Evolutionary conservation across 1,140 invertebrate species (phyloP).

Genomic region (Adelges cooleyi): DNA sequence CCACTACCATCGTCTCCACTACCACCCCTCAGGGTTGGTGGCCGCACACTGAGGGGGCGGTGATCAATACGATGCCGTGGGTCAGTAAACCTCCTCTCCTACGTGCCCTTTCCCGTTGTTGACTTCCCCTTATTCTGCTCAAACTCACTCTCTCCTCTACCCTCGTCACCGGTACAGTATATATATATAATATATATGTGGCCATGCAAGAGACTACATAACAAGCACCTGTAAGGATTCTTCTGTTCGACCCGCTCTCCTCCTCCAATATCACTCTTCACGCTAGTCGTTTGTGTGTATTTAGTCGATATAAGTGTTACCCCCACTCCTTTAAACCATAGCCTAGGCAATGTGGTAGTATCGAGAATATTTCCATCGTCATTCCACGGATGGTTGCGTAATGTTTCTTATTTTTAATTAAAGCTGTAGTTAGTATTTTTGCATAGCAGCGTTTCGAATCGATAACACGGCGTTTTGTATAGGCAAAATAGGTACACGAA

Average conservation of each 20-base stretch:
- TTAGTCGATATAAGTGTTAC: not conserved
- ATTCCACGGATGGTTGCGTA: too few relatives aligned
- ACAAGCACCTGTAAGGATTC: constrained; percentile 27
- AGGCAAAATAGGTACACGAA: too few relatives aligned
- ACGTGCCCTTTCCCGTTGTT: not conserved
- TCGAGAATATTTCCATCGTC: too few relatives aligned
- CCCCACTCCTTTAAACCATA: too few relatives aligned
- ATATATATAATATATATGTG: not conserved
- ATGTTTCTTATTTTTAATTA: too few relatives aligned
- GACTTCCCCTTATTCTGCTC: not conserved
- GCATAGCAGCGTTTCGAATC: too few relatives aligned
- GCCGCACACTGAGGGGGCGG: constrained; percentile 18
- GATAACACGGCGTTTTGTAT: too few relatives aligned
- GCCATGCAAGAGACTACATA: not conserved
- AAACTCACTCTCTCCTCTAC: not conserved
- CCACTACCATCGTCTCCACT: not conserved
- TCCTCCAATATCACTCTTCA: not conserved
- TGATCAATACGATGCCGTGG: constrained; percentile 28
- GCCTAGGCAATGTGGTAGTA: too few relatives aligned
- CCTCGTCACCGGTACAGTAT: not conserved
- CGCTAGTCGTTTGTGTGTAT: not conserved
- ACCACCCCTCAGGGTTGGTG: constrained; percentile 12
- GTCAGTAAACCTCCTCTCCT: constrained; percentile 22
- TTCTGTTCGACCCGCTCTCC: not conserved
- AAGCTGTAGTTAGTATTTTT: too few relatives aligned